Conservation (phyloP, 1,140 invertebrate species). For the Ctenoplectra terminalis region DNA sequence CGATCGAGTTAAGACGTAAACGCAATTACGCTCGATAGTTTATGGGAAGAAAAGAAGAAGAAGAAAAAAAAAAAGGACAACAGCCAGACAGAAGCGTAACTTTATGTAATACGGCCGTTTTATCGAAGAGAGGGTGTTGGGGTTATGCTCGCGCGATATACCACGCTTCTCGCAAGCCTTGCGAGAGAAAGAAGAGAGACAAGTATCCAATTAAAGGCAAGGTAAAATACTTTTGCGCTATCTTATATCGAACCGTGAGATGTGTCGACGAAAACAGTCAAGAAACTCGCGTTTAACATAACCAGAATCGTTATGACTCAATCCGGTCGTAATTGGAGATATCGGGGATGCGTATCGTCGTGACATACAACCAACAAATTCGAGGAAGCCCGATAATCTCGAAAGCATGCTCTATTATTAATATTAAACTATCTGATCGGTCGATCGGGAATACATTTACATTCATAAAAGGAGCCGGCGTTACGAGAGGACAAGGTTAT, state of each 20-base stretch:
- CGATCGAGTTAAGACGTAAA: slow-evolving; percentile 35
- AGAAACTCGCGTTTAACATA: slow-evolving; percentile 58
- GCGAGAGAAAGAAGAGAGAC: slow-evolving; percentile 30
- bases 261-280: slow-evolving; percentile 38
- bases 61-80: neutral
- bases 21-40: neutral
- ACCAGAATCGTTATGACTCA: slow-evolving; percentile 62
- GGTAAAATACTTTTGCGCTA: slow-evolving; percentile 26
- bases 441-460: slow-evolving; percentile 59
- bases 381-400: slow-evolving; percentile 27
- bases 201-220: slow-evolving; percentile 41
- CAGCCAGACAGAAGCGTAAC: neutral
- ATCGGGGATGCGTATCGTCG: slow-evolving; percentile 25
- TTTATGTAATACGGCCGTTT: slow-evolving; percentile 30
- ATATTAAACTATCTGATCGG: slow-evolving; percentile 45
- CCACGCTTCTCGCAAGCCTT: neutral
- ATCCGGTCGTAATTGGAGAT: slow-evolving; percentile 51
- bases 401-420: slow-evolving; percentile 35
- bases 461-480: slow-evolving; percentile 32
- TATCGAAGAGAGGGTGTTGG: slow-evolving; percentile 11
- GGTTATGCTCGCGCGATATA: neutral
- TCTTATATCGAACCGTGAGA: slow-evolving; percentile 35
- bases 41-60: slow-evolving; percentile 14
- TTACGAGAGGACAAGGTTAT: slow-evolving; percentile 24
- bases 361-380: slow-evolving; percentile 31